Base-by-base conservation (phyloP, 2,888 invertebrate genomes). In the Calliopum simillimum region DNA sequence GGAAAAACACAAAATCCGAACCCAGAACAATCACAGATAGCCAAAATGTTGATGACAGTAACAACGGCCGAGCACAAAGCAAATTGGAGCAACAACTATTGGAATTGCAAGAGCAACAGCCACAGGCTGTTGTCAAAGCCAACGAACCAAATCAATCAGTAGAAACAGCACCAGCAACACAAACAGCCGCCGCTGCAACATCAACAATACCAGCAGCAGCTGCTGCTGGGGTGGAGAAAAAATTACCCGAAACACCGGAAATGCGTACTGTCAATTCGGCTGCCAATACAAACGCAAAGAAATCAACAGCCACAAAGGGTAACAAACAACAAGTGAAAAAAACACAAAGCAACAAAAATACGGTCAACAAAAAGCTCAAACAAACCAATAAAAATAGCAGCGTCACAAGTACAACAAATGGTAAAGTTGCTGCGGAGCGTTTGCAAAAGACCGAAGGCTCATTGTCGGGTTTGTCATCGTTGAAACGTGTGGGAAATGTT, bases 401-500 rank as follows among this genome's bases (percentile, higher is more conserved):
- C 41, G 61, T 49, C 67, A 75, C n/a, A 73, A 53, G 70, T n/a
- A n/a, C 76, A 25, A 79, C 75, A 14, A 74, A 68, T 49, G 78
- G 71, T 5, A 69, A 77, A 68, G 77, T 79, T 69, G 12, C 64
- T 12, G 78, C 82, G 69, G 78, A 79, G 72, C 82, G 81, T 3
- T 89, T 91, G 33, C 81, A 80, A 71, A 83, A 81, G 80, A 93
- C 94, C 4, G 91, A 90, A 81, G 95, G 95, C 23, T 94, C 93
- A 0, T 86, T 95, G 55, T 94, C 93, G 74, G 95, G 95, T 2
- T 84, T 95, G 73, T 92, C 95, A 14, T 91, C 94, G 14, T 85
- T 95, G 79, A 91, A 91, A 81, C 89, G 95, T 79, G 91, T 91
- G 62, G 94, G 94, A 51, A 94, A 95, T 81, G 95, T 95, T 8